Conservation (phyloP, 1,140 invertebrate genomes). For the Zophobas morio region DNA sequence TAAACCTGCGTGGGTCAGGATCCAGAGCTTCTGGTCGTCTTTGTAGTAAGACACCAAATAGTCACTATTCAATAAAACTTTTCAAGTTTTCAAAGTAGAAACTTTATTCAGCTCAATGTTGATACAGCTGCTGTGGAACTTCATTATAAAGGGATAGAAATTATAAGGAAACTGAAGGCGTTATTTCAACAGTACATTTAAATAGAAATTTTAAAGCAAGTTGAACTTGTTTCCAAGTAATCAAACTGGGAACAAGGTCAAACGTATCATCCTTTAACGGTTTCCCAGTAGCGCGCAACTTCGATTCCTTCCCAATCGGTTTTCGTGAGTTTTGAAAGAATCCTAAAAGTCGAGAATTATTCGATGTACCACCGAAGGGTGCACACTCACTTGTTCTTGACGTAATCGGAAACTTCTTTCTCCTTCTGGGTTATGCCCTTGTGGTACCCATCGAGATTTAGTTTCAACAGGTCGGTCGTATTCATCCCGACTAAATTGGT, state of each 20-base stretch:
- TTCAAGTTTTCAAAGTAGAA: no score
- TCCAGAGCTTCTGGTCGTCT: no score
- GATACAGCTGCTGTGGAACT: neutral
- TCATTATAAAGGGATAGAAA: neutral
- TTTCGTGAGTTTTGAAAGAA: conserved; percentile 48
- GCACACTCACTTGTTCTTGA: conserved; percentile 76
- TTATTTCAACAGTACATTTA: neutral
- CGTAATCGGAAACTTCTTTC: conserved; percentile 71
- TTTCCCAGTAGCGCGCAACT: conserved; percentile 35
- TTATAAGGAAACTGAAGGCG: neutral
- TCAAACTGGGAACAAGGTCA: neutral
- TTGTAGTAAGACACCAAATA: no score
- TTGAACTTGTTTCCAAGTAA: neutral
- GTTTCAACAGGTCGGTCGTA: conserved; percentile 72
- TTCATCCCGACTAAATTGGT: conserved; percentile 82
- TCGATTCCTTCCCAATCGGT: conserved; percentile 49
- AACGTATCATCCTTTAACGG: conserved; percentile 18
- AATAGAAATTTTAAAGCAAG: neutral
- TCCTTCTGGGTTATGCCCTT: conserved; percentile 77
- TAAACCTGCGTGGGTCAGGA: no score
- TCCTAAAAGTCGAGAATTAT: conserved; percentile 36
- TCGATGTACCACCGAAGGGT: conserved; percentile 24
- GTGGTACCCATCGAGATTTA: conserved; percentile 74
- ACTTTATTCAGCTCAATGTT: neutral
- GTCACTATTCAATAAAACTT: no score